Percentiles rank a stretch among this genome's conserved stretches.
These are phyloP conservation scores for Aptenodytes patagonicus DNA, from an alignment of 2,113 vertebrate species.

Conservation along the genomic window DNA sequence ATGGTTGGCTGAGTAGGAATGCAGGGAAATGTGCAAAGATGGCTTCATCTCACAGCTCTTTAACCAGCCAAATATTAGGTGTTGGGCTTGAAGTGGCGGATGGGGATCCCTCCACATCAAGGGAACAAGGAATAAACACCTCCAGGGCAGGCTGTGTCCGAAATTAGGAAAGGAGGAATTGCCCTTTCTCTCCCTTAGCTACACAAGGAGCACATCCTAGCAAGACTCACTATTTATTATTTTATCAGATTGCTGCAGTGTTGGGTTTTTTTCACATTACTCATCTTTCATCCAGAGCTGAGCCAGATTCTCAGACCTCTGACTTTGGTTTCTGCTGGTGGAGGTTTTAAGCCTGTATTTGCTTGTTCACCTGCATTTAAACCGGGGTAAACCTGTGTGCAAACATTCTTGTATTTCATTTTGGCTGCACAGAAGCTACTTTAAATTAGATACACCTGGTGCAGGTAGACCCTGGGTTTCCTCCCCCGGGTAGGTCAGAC, in stretches of 20 bases:
- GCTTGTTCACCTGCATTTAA: not conserved
- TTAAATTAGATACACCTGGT: not conserved
- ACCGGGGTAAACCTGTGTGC: not conserved
- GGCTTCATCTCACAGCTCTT: not conserved
- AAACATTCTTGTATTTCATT: not conserved
- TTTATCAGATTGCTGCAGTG: not conserved
- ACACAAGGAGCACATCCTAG: not conserved
- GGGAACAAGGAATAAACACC: not conserved
- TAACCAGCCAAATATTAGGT: not conserved
- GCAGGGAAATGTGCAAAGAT: not conserved
- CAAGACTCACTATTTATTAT: not conserved
- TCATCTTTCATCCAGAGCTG: not conserved
- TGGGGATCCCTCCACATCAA: not conserved
- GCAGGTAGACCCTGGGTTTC: not conserved
- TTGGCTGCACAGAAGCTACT: not conserved
- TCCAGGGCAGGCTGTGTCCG: not conserved
- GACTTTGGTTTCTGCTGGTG: not conserved
- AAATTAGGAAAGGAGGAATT: not conserved
- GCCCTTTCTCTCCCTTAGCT: not conserved
- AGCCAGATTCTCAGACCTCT: not conserved
- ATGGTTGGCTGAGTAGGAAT: not conserved
- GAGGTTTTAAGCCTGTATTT: not conserved
- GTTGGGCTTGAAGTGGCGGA: not conserved
- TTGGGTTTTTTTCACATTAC: not conserved
- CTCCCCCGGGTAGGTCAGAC: rapidly evolving